phyloP scores from a whole-genome alignment of 2,888 invertebrate species.

The Drosophila vallismaia region DNA sequence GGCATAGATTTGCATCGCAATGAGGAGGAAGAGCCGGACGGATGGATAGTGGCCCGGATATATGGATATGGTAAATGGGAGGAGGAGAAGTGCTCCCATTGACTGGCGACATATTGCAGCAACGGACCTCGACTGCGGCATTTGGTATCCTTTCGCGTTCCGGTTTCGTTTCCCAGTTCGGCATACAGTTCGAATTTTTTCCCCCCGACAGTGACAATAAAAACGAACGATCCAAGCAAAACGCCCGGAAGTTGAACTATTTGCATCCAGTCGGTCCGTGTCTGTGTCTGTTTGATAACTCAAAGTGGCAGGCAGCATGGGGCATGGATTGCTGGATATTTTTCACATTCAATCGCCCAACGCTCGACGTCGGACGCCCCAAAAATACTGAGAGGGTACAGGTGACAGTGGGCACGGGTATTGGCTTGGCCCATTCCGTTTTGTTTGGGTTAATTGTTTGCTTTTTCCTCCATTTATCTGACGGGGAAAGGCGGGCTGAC shows the following conservation, averaged over 20 bases:
- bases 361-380: background rate
- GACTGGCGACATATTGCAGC: constrained; percentile 71
- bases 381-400: constrained; percentile 31
- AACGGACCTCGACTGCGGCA: constrained; percentile 32
- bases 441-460: constrained; percentile 70
- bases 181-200: constrained; percentile 47
- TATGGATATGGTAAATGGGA: background rate
- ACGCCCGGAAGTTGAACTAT: constrained; percentile 63
- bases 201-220: constrained; percentile 65
- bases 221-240: constrained; percentile 53
- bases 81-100: constrained; percentile 39
- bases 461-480: constrained; percentile 53
- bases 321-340: background rate
- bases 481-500: constrained; percentile 42
- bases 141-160: constrained; percentile 43
- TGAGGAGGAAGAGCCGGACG: constrained; percentile 22
- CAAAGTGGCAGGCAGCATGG: background rate
- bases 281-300: constrained; percentile 48
- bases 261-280: constrained; percentile 52
- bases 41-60: background rate
- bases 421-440: constrained; percentile 14
- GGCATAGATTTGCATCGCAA: constrained; percentile 77
- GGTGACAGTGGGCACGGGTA: constrained; percentile 48
- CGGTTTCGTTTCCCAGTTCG: constrained; percentile 33
- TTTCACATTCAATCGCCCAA: constrained; percentile 3